Conservation (phyloP, 2,113 vertebrate genomes). For the Elaphurus davidianus region DNA sequence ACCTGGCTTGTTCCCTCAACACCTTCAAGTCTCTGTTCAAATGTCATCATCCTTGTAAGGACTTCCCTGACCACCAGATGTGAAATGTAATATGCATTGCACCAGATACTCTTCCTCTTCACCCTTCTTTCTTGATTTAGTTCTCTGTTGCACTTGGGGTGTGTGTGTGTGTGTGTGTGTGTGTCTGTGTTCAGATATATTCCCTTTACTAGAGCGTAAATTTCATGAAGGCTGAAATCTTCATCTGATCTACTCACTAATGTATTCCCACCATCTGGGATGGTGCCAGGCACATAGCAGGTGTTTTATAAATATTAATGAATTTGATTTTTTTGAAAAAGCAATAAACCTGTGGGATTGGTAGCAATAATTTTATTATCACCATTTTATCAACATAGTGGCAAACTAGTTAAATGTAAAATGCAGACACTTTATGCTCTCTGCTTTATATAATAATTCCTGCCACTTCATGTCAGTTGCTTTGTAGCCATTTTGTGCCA, state of each 20-base stretch:
- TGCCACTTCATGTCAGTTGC: background rate
- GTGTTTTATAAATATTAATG: background rate
- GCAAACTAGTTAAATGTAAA: background rate
- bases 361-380: background rate
- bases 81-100: background rate
- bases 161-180: background rate
- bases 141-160: background rate
- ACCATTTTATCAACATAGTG: background rate
- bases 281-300: background rate
- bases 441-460: background rate
- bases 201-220: background rate
- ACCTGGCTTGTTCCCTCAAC: background rate
- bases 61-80: background rate
- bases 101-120: background rate
- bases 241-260: background rate
- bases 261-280: background rate
- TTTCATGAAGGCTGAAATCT: background rate
- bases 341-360: background rate
- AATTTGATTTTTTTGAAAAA: background rate
- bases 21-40: background rate
- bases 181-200: background rate
- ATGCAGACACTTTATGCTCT: background rate
- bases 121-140: background rate
- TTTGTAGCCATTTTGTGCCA: background rate
- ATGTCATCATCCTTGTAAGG: background rate